These are phyloP conservation scores for Seriola aureovittata DNA, from an alignment of 2,113 vertebrate genomes.

Conservation along the genomic window DNA sequence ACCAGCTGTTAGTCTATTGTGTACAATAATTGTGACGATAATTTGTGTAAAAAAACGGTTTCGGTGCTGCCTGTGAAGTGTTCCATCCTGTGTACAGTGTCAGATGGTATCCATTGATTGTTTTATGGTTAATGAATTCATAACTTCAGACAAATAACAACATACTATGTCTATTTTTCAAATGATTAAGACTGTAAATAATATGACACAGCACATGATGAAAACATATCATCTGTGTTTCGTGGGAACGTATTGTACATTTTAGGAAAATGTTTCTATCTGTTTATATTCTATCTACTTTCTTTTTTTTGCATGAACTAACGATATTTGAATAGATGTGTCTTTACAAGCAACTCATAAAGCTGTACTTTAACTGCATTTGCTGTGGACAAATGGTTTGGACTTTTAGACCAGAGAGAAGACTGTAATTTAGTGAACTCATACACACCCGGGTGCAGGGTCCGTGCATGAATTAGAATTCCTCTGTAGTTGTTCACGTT, in stretches of 20 bases:
- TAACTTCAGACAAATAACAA: not conserved
- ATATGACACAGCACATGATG: not conserved
- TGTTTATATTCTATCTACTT: no score
- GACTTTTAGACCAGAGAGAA: conserved; percentile 26
- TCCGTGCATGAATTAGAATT: no score
- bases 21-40: not conserved
- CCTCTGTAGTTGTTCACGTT: no score
- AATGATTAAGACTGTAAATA: not conserved
- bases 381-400: not conserved
- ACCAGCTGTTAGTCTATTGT: conserved; percentile 72
- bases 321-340: not conserved
- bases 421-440: not conserved
- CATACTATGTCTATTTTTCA: not conserved
- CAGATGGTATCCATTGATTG: conserved; percentile 31
- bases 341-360: conserved; percentile 28
- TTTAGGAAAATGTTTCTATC: no score
- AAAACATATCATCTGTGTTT: not conserved
- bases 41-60: not conserved
- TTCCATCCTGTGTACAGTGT: not conserved
- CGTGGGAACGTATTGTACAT: not conserved
- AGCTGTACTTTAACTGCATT: not conserved
- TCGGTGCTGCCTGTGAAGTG: conserved; percentile 9
- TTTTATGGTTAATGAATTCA: not conserved
- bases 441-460: not conserved
- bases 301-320: not conserved